These are phyloP conservation scores for Sminthopsis crassicaudata DNA, from an alignment of 2,113 vertebrate species.

Conservation along the genomic window DNA sequence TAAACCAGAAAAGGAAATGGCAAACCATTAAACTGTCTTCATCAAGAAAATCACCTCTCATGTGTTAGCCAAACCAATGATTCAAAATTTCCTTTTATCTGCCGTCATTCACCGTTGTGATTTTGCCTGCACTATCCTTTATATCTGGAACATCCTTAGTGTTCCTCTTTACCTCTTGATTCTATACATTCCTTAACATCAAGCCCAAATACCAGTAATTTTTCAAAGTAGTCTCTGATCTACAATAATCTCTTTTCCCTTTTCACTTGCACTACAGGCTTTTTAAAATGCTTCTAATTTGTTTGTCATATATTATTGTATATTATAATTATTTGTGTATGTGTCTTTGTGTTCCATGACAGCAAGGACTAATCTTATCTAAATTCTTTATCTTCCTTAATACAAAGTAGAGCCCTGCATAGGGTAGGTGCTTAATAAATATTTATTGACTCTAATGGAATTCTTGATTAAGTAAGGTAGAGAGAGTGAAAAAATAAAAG, in stretches of 20 bases:
- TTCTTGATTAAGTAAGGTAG: neutral
- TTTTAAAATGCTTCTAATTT: neutral
- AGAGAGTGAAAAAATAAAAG: neutral
- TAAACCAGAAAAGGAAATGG: too few species aligned
- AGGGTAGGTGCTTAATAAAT: neutral
- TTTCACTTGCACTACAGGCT: neutral
- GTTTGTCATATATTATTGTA: neutral
- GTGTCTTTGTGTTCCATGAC: neutral
- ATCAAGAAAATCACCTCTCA: neutral
- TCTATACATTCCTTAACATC: neutral
- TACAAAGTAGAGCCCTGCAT: neutral
- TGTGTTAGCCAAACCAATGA: neutral
- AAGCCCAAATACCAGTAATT: neutral
- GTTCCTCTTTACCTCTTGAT: neutral
- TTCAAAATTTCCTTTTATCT: neutral
- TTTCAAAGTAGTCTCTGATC: neutral
- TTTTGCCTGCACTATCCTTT: neutral
- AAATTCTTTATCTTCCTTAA: neutral
- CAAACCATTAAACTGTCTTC: too few species aligned
- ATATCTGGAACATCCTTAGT: neutral
- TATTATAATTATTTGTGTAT: neutral
- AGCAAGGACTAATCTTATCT: neutral
- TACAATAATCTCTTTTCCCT: neutral
- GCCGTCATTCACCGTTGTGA: neutral
- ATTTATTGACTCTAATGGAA: neutral